These are phyloP conservation scores for Diceros bicornis DNA, from an alignment of 2,797 vertebrate species.

Conservation along the genomic window DNA sequence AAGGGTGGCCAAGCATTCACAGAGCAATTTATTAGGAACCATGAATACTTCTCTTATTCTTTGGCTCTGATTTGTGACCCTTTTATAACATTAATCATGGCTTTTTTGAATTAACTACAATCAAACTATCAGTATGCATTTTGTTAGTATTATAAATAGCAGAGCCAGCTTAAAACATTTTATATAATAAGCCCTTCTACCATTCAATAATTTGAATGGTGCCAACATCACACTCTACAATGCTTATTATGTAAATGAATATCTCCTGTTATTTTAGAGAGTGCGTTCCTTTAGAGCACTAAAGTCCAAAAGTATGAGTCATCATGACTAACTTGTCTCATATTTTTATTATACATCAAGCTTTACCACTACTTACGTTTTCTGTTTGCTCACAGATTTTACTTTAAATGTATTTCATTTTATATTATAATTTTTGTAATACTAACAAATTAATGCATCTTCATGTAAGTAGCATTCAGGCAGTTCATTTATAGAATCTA, in stretches of 20 bases:
- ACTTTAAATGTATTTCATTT: conserved; percentile 35
- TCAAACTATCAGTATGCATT: conserved; percentile 75
- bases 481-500: neutral
- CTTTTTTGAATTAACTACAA: conserved; percentile 83
- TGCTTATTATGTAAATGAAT: conserved; percentile 71
- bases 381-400: neutral
- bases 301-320: conserved; percentile 63
- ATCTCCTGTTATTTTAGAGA: conserved; percentile 71
- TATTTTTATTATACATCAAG: conserved; percentile 1
- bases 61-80: conserved; percentile 78
- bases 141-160: conserved; percentile 75
- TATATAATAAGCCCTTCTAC: conserved; percentile 65
- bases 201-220: conserved; percentile 72
- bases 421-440: conserved; percentile 21
- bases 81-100: conserved; percentile 78
- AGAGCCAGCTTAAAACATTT: conserved; percentile 69
- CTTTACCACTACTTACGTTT: neutral
- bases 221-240: conserved; percentile 45
- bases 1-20: conserved; percentile 77
- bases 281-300: neutral
- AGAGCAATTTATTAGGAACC: conserved; percentile 80
- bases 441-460: conserved; percentile 54
- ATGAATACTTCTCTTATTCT: conserved; percentile 71
- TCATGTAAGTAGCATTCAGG: conserved; percentile 14
- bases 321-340: conserved; percentile 34